Base-by-base conservation (phyloP, 2,797 vertebrate species). In the Ispidina lecontei region DNA sequence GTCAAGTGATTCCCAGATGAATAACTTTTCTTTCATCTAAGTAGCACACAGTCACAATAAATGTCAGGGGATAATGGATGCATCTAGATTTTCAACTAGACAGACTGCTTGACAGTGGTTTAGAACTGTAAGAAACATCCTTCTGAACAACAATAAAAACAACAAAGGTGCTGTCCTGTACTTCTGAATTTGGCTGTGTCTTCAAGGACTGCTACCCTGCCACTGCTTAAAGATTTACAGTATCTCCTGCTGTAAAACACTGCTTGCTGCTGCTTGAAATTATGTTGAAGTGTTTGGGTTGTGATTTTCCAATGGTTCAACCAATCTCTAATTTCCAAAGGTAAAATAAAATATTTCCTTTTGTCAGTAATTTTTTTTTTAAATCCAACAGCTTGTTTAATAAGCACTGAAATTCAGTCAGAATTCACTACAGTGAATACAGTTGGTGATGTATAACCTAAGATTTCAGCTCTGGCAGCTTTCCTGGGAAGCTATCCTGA, bases 21-120 rank as follows among this genome's bases (percentile, higher is more conserved):
- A 73, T 85, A 95, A 91, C 54, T 89, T 95, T 47, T 91, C 85
- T 87, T 93, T 92, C 88, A 18, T 87, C 64, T 71, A 91, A 92
- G 68, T 69, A 82, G 59, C 70, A 70, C 19, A 67, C 59, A 90
- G 81, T 78, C 83, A 91, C 67, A 91, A 81, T 84, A 95, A 93
- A 87, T 7, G 33, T 90, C 90, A 91, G 41, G 22, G 26, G 12
- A 84, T 92, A 93, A 94, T 83, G 67, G 47, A 79, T 91, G 71
- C 39, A 85, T 84, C 49, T 69, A 91, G 82, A 85, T 83, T 95
- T 91, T 79, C 35, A 88, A 43, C 25, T 31, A 84, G 43, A 78
- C n/a, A 79, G 63, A 35, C 56, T 81, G 31, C n/a, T 39, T 92
- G 73, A 87, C 41, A 71, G 63, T 85, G 64, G 55, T 80, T 87